Conservation (phyloP, 1,140 invertebrate genomes). For the Bacillus rossius region DNA sequence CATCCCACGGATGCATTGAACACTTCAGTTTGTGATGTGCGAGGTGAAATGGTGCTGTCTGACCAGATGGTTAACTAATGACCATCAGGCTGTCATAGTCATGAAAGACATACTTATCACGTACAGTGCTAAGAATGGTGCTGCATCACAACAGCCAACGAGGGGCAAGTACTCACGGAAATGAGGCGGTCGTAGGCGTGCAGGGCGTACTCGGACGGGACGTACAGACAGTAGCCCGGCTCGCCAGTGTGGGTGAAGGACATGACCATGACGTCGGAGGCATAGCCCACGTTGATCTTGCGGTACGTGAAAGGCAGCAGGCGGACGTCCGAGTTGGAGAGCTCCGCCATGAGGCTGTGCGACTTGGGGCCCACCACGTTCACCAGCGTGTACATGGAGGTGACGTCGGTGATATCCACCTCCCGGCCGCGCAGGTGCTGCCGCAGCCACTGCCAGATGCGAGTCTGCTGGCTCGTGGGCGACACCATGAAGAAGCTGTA, state of each 20-base stretch:
- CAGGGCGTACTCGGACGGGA: constrained; percentile 72
- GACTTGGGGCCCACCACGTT: constrained; percentile 80
- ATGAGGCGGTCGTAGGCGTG: constrained; percentile 73
- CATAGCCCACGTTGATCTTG: constrained; percentile 69
- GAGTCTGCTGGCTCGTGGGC: constrained; percentile 73
- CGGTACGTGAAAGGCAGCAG: constrained; percentile 71
- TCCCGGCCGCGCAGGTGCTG: constrained; percentile 61
- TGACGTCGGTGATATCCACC: constrained; percentile 66
- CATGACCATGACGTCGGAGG: constrained; percentile 71
- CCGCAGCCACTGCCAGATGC: constrained; percentile 68
- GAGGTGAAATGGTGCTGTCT: too few species aligned
- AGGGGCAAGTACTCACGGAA: constrained; percentile 32
- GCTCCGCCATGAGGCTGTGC: constrained; percentile 59
- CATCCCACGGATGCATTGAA: too few species aligned
- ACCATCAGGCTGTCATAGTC: too few species aligned
- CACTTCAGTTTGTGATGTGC: too few species aligned
- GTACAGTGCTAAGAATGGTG: too few species aligned
- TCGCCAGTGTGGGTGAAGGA: constrained; percentile 78
- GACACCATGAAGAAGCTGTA: constrained; percentile 76
- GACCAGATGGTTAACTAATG: too few species aligned
- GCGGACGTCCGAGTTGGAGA: constrained; percentile 63
- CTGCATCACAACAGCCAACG: too few species aligned
- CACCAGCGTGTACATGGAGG: constrained; percentile 77
- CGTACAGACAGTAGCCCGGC: constrained; percentile 75
- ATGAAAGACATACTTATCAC: too few species aligned